Evolutionary conservation across 1,140 invertebrate species (phyloP).

Genomic region (Drosophila auraria): DNA sequence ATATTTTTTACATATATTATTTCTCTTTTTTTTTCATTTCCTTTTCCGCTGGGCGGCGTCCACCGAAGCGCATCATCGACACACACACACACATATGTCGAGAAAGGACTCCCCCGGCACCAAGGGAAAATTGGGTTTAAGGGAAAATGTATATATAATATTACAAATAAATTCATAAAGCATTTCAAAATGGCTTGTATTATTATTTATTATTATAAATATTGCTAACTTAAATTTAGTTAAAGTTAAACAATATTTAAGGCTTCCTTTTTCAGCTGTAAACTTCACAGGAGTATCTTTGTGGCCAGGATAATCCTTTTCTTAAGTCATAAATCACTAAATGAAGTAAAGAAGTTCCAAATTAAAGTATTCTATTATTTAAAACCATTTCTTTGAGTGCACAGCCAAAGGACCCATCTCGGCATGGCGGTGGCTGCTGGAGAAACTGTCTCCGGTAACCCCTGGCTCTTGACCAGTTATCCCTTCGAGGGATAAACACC

Average conservation of each 20-base stretch:
- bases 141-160: background rate
- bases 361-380: background rate
- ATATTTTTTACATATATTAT: constrained; percentile 10
- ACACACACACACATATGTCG: constrained; percentile 41
- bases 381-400: constrained; percentile 31
- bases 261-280: too few relatives aligned
- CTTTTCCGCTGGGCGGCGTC: constrained; percentile 76
- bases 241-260: too few relatives aligned
- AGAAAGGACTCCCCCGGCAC: constrained; percentile 49
- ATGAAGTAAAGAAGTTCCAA: too few relatives aligned
- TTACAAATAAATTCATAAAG: background rate
- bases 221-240: too few relatives aligned
- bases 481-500: constrained; percentile 1
- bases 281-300: too few relatives aligned
- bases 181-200: too few relatives aligned
- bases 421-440: constrained; percentile 33
- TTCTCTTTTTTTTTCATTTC: constrained; percentile 75
- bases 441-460: background rate
- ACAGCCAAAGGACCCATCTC: background rate
- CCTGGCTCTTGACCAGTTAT: constrained; percentile 65
- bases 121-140: background rate
- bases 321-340: background rate
- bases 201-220: background rate
- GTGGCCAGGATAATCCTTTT: background rate
- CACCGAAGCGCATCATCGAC: constrained; percentile 77